Evolutionary conservation across 1,140 invertebrate species (phyloP).

Genomic region (Lepidurus arcticus): DNA sequence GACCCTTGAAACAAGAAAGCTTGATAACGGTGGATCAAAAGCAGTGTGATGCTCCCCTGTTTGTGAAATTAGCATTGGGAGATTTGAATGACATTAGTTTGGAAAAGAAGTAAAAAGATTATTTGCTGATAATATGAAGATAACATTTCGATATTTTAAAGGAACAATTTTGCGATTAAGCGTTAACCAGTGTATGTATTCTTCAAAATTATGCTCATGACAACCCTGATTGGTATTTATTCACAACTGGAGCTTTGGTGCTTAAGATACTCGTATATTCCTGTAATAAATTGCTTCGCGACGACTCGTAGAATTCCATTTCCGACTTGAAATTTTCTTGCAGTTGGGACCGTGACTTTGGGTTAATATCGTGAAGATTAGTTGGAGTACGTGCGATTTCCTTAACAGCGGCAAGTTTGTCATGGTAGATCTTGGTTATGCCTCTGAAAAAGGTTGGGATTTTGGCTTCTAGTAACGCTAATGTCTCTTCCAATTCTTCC

Average conservation of each 20-base stretch:
- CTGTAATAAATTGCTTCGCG: too few relatives aligned
- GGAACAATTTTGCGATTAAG: too few relatives aligned
- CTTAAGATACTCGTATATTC: too few relatives aligned
- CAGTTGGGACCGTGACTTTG: too few relatives aligned
- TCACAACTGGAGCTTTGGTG: too few relatives aligned
- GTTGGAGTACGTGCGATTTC: slow-evolving; percentile 10
- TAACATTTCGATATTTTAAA: neutral
- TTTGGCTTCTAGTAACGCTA: slow-evolving; percentile 27
- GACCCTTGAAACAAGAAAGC: slow-evolving; percentile 20
- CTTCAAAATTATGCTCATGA: too few relatives aligned
- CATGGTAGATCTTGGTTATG: slow-evolving; percentile 22
- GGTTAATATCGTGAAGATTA: neutral
- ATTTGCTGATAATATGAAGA: neutral
- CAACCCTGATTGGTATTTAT: too few relatives aligned
- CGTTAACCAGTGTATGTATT: too few relatives aligned
- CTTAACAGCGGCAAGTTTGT: neutral
- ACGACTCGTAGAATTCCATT: too few relatives aligned
- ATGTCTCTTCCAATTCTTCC: slow-evolving; percentile 16
- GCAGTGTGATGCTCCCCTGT: neutral
- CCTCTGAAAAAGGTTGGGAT: slow-evolving; percentile 30
- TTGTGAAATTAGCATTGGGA: neutral
- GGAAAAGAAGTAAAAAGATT: neutral
- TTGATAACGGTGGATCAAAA: slow-evolving; percentile 23
- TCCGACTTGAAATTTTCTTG: too few relatives aligned
- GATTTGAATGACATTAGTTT: neutral